Conservation (phyloP, 2,888 invertebrate species). For the Drosophila neutralis region DNA sequence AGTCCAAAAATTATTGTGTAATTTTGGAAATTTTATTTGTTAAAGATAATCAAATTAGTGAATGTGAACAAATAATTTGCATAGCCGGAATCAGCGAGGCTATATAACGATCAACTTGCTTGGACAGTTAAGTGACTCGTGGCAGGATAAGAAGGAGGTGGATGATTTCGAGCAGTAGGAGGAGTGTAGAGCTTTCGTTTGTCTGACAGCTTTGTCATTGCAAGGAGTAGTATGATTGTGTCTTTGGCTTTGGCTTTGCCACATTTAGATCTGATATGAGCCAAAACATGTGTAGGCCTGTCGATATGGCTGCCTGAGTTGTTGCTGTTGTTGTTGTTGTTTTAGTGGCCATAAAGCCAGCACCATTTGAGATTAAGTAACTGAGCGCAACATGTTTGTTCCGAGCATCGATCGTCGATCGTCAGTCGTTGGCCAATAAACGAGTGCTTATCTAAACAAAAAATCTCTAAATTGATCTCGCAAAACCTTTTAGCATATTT, state of each 20-base stretch:
- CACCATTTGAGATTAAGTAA: constrained; percentile 79
- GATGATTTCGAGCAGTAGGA: neutral
- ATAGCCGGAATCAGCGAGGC: neutral
- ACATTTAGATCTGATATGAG: constrained; percentile 65
- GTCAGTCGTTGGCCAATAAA: constrained; percentile 73
- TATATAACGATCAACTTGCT: constrained; percentile 1
- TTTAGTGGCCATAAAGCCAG: constrained; percentile 56
- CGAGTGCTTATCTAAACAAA: constrained; percentile 75
- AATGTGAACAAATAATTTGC: neutral
- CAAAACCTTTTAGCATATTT: constrained; percentile 82
- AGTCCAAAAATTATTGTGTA: neutral
- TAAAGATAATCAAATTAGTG: neutral
- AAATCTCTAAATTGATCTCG: constrained; percentile 80
- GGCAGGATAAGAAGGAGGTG: constrained; percentile 20
- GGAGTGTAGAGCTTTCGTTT: constrained; percentile 13
- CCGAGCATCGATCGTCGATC: constrained; percentile 37
- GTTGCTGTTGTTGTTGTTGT: constrained; percentile 21
- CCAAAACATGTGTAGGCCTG: constrained; percentile 75
- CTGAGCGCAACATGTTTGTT: constrained; percentile 70
- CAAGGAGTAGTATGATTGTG: constrained; percentile 14
- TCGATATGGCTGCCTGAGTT: constrained; percentile 60
- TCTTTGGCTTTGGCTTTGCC: constrained; percentile 50
- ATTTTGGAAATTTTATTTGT: no score
- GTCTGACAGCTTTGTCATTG: constrained; percentile 71
- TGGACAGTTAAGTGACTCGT: constrained; percentile 54